Base-by-base conservation (phyloP, 2,113 vertebrate species). In the Leiothrix lutea region DNA sequence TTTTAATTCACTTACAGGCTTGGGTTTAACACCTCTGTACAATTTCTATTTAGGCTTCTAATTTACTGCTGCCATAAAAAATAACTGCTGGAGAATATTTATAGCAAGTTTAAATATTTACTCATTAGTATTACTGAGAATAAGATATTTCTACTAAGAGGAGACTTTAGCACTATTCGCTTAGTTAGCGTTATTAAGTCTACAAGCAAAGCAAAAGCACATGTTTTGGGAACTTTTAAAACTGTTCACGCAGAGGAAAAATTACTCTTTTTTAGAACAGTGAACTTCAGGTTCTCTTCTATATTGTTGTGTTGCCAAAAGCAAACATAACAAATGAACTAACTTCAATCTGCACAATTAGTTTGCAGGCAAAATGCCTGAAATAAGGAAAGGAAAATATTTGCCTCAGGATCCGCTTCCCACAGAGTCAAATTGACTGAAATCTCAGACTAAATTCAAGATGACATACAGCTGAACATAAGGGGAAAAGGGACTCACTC, bases 71-170 rank as follows among this genome's bases (percentile, higher is more conserved):
- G 53, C 77, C 2, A 2, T 56, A 90, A 88, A 88, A 93, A 92
- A 73, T 44, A 94, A 84, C 47, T 74, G 25, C 47, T 38, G 20
- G 47, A 67, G n/a, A 69, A 65, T 84, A 83, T 79, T 73, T 79
- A 69, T 36, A 91, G 50, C 15, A 57, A 73, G n/a, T 77, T 96
- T 78, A 92, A 94, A 87, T 85, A 92, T 88, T 95, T 90, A 89
- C 45, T 88, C 33, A 58, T 78, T 47, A 61, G 61, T 81, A 86
- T 74, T 79, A 78, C 44, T 11, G 74, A 74, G 40, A 93, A 74
- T 73, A 88, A 70, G 54, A 53, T 29, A 84, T 77, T 71, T 48
- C 38, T 35, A 35, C 21, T 72, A 56, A 78, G 25, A 81, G 35
- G 33, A 56, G 9, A 89, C 86, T 80, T 88, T 86, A 85, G 80